These are phyloP conservation scores for Seira musarum DNA, from an alignment of 2,888 invertebrate genomes.

Conservation along the genomic window DNA sequence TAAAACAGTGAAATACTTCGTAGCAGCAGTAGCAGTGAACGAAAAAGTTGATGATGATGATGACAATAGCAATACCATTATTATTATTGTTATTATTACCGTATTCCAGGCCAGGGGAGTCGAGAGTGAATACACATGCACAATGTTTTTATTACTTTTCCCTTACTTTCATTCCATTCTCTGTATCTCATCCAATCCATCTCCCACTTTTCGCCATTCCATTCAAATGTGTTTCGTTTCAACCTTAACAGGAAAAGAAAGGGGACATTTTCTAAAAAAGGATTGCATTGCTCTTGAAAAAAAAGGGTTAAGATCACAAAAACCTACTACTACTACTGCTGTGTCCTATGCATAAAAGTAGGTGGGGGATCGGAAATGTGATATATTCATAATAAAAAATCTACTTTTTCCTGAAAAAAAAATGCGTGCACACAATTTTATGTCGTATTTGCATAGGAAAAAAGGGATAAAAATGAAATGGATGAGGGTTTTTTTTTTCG, in stretches of 20 bases:
- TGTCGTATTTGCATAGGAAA: slow-evolving; percentile 19
- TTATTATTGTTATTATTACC: slow-evolving; percentile 51
- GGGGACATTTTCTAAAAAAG: slow-evolving; percentile 20
- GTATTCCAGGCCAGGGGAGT: slow-evolving; percentile 1
- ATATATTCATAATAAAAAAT: slow-evolving; percentile 30
- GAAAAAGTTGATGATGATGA: slow-evolving; percentile 29
- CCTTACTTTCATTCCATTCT: slow-evolving; percentile 19
- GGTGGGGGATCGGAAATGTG: slow-evolving; percentile 33
- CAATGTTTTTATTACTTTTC: slow-evolving; percentile 35
- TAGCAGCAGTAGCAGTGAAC: no score
- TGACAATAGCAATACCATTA: slow-evolving; percentile 32
- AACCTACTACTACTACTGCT: slow-evolving; percentile 41
- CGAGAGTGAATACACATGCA: slow-evolving; percentile 24
- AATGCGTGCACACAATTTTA: background rate
- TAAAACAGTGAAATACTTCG: no score
- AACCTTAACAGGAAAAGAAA: slow-evolving; percentile 21
- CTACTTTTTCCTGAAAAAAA: background rate
- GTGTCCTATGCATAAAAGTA: slow-evolving; percentile 23
- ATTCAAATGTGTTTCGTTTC: slow-evolving; percentile 23
- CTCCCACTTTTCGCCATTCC: slow-evolving; percentile 16
- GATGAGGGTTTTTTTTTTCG: background rate
- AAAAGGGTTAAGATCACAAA: slow-evolving; percentile 55
- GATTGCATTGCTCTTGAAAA: no score
- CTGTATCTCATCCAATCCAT: slow-evolving; percentile 35
- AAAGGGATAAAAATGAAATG: slow-evolving; percentile 35